Evolutionary conservation across 2,888 invertebrate species (phyloP).

Genomic region (Ichneumon xanthorius): DNA sequence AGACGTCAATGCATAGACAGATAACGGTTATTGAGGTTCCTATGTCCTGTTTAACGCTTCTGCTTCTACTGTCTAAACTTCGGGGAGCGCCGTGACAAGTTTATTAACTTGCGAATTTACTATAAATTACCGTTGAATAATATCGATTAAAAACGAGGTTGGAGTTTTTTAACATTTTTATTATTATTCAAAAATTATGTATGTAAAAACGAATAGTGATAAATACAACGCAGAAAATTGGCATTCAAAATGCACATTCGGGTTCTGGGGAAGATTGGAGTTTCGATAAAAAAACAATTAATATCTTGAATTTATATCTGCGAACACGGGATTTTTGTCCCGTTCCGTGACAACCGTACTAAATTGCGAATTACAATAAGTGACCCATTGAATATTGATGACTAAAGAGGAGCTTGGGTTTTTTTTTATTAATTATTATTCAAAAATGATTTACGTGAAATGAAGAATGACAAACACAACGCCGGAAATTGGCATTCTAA

Average conservation of each 20-base stretch:
- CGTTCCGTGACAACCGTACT: background rate
- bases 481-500: background rate
- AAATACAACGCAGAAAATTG: no score
- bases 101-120: background rate
- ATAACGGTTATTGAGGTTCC: background rate
- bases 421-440: no score
- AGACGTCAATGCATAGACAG: constrained; percentile 42
- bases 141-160: no score
- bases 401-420: no score
- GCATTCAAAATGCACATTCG: background rate
- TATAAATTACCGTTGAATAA: no score
- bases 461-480: no score
- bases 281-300: background rate
- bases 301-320: background rate
- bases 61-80: background rate
- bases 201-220: no score
- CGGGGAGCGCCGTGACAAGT: background rate
- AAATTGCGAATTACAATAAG: background rate
- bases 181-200: background rate
- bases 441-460: no score
- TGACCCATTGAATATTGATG: no score
- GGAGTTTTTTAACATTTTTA: background rate
- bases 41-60: background rate
- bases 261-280: no score
- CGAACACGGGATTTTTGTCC: background rate